Conservation (phyloP, 2,888 invertebrate species). For the Eupithecia inturbata region DNA sequence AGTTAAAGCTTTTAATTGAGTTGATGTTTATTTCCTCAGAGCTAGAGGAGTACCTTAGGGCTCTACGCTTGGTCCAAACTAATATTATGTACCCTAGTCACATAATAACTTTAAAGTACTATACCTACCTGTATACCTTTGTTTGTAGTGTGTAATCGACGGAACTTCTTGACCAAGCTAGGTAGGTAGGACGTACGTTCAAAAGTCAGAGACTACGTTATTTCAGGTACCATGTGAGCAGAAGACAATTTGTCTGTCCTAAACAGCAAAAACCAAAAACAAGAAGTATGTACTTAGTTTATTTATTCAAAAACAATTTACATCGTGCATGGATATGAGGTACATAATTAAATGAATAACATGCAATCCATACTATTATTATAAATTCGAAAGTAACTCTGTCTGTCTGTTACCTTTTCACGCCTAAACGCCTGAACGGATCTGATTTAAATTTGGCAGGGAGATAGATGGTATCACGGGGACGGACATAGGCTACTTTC, state of each 20-base stretch:
- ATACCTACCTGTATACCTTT: too few relatives aligned
- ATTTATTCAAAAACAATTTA: too few relatives aligned
- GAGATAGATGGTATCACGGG: too few relatives aligned
- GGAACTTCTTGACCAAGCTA: not conserved
- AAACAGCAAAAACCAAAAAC: not conserved
- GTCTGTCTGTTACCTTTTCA: too few relatives aligned
- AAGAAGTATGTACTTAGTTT: too few relatives aligned
- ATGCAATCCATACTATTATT: too few relatives aligned
- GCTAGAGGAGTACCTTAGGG: not conserved
- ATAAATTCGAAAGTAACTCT: too few relatives aligned
- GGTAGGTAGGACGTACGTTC: not conserved
- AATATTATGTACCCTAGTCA: not conserved
- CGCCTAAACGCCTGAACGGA: too few relatives aligned
- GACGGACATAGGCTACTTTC: too few relatives aligned
- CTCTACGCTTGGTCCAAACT: not conserved
- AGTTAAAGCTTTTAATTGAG: not conserved
- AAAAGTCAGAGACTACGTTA: not conserved
- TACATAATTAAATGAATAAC: too few relatives aligned
- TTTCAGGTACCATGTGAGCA: not conserved
- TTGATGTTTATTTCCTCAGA: not conserved
- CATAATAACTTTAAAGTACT: not conserved
- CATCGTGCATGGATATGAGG: too few relatives aligned
- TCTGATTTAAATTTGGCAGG: too few relatives aligned
- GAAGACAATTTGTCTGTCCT: not conserved
- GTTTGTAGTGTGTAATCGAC: not conserved